phyloP scores from a whole-genome alignment of 2,113 vertebrate genomes.

The Potamarius usumacintae region DNA sequence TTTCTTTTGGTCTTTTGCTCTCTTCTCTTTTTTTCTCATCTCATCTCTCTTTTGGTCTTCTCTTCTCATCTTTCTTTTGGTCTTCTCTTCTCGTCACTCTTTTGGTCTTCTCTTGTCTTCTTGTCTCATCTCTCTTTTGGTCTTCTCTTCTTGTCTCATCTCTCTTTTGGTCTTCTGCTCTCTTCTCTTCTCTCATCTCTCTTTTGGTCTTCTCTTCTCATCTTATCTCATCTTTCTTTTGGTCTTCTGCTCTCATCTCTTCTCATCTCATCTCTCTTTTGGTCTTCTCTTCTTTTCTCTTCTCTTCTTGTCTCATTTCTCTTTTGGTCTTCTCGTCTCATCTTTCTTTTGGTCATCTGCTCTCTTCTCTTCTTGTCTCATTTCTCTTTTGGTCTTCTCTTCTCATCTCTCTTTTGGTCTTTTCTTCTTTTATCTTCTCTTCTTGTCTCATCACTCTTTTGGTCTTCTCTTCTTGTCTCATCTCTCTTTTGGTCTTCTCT shows the following conservation, averaged over 20 bases:
- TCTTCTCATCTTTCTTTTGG: background rate
- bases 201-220: too few relatives aligned
- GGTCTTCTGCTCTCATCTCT: background rate
- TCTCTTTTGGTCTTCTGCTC: background rate
- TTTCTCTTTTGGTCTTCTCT: background rate
- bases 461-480: constrained; percentile 2
- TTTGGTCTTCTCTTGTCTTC: background rate
- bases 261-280: too few relatives aligned
- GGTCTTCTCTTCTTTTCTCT: background rate
- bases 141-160: background rate
- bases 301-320: background rate
- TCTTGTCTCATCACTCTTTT: background rate
- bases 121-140: background rate
- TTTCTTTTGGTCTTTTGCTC: background rate
- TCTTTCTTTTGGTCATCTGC: background rate
- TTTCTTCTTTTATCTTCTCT: background rate
- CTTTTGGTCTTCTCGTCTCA: background rate
- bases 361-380: background rate
- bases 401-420: constrained; percentile 12
- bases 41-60: background rate
- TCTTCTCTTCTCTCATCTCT: background rate
- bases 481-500: background rate
- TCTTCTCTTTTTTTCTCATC: constrained; percentile 11
- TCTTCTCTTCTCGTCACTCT: background rate
- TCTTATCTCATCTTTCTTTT: background rate